Evolutionary conservation across 2,113 vertebrate genomes (phyloP), one percentile per base, ranked within the genome.

Genomic region (Addax nasomaculatus): DNA sequence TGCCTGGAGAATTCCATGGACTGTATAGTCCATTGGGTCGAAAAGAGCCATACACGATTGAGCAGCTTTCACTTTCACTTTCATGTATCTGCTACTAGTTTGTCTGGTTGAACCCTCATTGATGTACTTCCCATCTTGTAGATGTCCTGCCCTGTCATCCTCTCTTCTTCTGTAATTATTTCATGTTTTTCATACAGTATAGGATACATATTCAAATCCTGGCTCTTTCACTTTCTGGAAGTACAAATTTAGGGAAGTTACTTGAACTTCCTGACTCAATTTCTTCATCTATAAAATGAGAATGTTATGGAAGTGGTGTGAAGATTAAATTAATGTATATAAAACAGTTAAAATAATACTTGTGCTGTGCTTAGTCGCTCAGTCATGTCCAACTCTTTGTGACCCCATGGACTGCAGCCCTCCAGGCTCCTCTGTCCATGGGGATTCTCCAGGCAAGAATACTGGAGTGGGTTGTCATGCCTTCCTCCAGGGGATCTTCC

Each of bases 21-120:
- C 17, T 39, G 5, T 70, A 6, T 39, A 12, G 17, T 23, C 19
- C 67, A 39, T 6, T 23, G 67, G n/a, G 19, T 39, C 0, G 0
- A 67, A 67, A 70, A 70, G n/a, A 39, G n/a, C 3, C 2, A 0
- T 0, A 70, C n/a, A 23, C 1, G 5, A 39, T 0, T 70, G 67
- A 39, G n/a, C n/a, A 21, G n/a, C 19, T 70, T 70, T 70, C 19
- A 23, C 67, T 70, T 36, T 70, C 64, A 36, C 67, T 36, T 36
- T 70, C n/a, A 70, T 1, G 17, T 58, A 81, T 78, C 81, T 70
- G 55, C 43, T 53, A 36, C 49, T 47, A n/a, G 55, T 16, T 85
- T 81, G 64, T 64, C 5, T 88, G 29, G 7, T 57, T 21, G n/a
- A 78, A 58, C 27, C 19, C 4, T 49, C 19, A 23, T 15, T 55